Base-by-base conservation (phyloP, 2,888 invertebrate species). In the Heterodera filipjevi region DNA sequence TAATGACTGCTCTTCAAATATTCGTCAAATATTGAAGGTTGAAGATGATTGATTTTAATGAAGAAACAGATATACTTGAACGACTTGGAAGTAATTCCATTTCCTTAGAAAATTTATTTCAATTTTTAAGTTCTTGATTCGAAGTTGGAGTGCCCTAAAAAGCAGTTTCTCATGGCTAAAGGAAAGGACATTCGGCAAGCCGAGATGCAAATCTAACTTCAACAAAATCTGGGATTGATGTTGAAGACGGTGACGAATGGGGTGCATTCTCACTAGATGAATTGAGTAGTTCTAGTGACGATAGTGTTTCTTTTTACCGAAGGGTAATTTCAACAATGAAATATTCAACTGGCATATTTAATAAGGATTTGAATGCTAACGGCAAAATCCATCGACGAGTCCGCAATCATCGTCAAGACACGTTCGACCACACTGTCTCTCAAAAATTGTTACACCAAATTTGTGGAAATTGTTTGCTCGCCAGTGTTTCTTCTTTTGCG, bases 31-130 rank as follows among this genome's bases (percentile, higher is more conserved):
- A n/a, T n/a, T n/a, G n/a, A n/a, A n/a, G 39, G 12, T 10, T 70
- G 6, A n/a, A 22, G 22, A 44, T 75, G 75, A 44, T 75, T 64
- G 75, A 75, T 27, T n/a, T 53, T n/a, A 75, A 84, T 78, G 84
- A 85, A 74, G 85, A 84, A 77, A 81, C 84, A 33, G 84, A 84
- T 22, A 86, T 86, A 66, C 77, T 86, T 72, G 80, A 82, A 32
- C 79, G 83, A 73, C 81, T 86, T 68, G 85, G 86, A 83, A 86
- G 86, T 86, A 74, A 81, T 84, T 84, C 39, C 6, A n/a, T n/a
- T n/a, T n/a, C n/a, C 27, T 59, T 59, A 71, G 6, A 33, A 73
- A 49, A 66, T 22, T 64, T 49, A 19, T 49, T 3, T 3, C 16
- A 39, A 44, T 72, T 39, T 35, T 68, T 77, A 66, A 86, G 86